These are phyloP conservation scores for Bostrychus sinensis DNA, from an alignment of 2,113 vertebrate species.

Conservation along the genomic window DNA sequence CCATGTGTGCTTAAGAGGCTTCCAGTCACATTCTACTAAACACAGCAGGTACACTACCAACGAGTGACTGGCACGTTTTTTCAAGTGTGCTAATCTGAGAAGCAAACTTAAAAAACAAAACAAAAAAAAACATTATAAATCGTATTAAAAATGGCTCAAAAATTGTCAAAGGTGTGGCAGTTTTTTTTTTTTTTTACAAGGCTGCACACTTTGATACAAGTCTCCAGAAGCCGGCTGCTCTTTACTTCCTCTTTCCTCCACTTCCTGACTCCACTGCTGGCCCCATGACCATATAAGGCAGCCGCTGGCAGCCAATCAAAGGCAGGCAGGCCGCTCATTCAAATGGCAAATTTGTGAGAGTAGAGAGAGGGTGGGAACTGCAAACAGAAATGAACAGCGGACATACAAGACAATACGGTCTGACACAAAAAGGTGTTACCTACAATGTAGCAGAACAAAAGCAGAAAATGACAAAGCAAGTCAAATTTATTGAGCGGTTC, in stretches of 20 bases:
- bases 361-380: conserved; percentile 66
- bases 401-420: conserved; percentile 45
- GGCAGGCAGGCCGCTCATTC: conserved; percentile 60
- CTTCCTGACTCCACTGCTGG: conserved; percentile 72
- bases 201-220: conserved; percentile 48
- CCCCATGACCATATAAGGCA: conserved; percentile 76
- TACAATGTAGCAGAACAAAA: conserved; percentile 34
- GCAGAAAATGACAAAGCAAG: conserved; percentile 27
- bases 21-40: conserved; percentile 19
- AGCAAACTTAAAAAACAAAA: conserved; percentile 10
- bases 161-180: conserved; percentile 62
- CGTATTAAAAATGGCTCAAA: not conserved
- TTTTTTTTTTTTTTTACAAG: conserved; percentile 50
- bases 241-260: conserved; percentile 69
- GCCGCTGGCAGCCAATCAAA: conserved; percentile 59
- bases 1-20: conserved; percentile 40
- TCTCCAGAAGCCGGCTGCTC: conserved; percentile 47
- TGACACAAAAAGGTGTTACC: conserved; percentile 27
- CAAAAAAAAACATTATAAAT: not conserved
- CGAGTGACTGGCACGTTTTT: conserved; percentile 13
- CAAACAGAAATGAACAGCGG: conserved; percentile 61
- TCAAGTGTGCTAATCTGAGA: conserved; percentile 1
- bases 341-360: conserved; percentile 57
- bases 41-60: conserved; percentile 3
- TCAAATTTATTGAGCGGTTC: conserved; percentile 47